Base-by-base conservation (phyloP, 1,140 invertebrate genomes). In the Drosophila bocqueti region DNA sequence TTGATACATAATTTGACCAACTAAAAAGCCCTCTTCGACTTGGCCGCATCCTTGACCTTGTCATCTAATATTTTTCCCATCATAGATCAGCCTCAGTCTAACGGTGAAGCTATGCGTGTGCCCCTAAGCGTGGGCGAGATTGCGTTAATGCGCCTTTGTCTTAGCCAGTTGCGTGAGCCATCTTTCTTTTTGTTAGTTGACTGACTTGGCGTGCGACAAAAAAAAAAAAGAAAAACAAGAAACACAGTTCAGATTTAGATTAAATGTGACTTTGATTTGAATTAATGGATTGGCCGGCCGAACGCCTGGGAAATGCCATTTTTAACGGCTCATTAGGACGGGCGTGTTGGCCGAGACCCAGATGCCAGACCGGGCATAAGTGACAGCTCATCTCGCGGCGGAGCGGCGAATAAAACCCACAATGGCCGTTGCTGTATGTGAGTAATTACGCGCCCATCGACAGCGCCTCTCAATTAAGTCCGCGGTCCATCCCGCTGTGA, bases 131-230 rank as follows among this genome's bases (percentile, higher is more conserved):
- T 75, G 76, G 82, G 83, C 83, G 54, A 67, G 52, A 85, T 74
- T 83, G 76, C 76, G 73, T 80, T 80, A 87, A 87, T 83, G 49
- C 82, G 50, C 82, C 83, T 83, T 87, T 87, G 83, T 87, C 62
- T 85, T 65, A 43, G 81, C 72, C 77, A 55, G 62, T 78, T 78
- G 74, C 76, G 76, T 78, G 76, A 43, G 73, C 36, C 42, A 42
- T 59, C 57, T 73, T 73, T 36, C 26, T 47, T 74, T 43, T 52
- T 40, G 58, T 40, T 47, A 42, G 65, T 46, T 24, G 24, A 21
- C 50, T 31, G 21, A 52, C 64, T 64, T 63, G 66, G 76, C 84
- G 81, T 83, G 83, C 76, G 83, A 87, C 83, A 86, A 65, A 68
- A 24, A 24, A 65, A 38, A 21, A 40, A 18, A 10, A 24, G 50